These are phyloP conservation scores for Perithous albicinctus DNA, from an alignment of 2,888 invertebrate genomes.

Conservation along the genomic window DNA sequence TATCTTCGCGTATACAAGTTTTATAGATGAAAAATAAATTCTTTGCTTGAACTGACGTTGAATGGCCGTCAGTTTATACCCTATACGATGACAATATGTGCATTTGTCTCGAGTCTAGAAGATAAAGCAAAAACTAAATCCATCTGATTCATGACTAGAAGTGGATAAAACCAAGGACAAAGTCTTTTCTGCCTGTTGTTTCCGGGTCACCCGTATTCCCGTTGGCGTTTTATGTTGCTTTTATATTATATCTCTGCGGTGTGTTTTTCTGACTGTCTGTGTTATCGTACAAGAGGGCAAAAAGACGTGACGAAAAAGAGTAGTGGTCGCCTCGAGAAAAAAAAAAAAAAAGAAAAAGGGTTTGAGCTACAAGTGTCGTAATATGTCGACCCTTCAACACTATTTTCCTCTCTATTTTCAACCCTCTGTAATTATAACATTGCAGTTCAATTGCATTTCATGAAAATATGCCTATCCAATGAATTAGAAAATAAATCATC, in stretches of 20 bases:
- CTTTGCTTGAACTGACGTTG: not conserved
- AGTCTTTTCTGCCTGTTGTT: conserved; percentile 36
- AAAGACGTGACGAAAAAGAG: conserved; percentile 33
- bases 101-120: not conserved
- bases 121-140: conserved; percentile 1
- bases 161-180: conserved; percentile 33
- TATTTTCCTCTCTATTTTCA: not conserved
- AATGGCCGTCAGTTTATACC: no score
- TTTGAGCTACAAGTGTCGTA: conserved; percentile 72
- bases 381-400: conserved; percentile 18
- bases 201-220: conserved; percentile 49
- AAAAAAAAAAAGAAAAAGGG: conserved; percentile 49
- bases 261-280: conserved; percentile 18
- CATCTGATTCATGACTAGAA: conserved; percentile 4
- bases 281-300: not conserved
- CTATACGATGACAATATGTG: not conserved
- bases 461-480: not conserved
- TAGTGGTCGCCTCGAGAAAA: not conserved
- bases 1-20: no score
- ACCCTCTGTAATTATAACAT: not conserved
- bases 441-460: not conserved
- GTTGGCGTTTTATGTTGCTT: conserved; percentile 43
- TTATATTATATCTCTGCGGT: conserved; percentile 37
- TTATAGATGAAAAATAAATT: not conserved
- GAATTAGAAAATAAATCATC: no score